phyloP scores from a whole-genome alignment of 2,888 invertebrate species.

The Tortrix viridana region DNA sequence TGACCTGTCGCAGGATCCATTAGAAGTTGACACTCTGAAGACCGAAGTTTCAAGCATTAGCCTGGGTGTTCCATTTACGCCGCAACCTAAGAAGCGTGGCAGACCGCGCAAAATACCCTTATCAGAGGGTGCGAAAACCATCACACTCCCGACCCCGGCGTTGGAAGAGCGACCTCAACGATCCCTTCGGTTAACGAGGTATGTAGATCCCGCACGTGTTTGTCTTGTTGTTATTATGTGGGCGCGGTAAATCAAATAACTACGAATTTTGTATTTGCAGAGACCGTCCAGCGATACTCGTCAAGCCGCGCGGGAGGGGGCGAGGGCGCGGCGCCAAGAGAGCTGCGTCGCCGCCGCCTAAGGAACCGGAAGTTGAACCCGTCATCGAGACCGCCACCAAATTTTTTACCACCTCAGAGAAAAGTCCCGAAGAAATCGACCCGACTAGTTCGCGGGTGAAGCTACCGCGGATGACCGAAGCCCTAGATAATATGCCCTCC shows the following conservation, averaged over 20 bases:
- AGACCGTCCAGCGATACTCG: constrained; percentile 69
- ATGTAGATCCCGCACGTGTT: constrained; percentile 37
- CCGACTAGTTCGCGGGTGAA: constrained; percentile 77
- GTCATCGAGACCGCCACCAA: constrained; percentile 48
- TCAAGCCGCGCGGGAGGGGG: constrained; percentile 68
- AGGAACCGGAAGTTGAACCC: constrained; percentile 46
- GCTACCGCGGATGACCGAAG: constrained; percentile 77
- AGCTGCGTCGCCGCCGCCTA: constrained; percentile 41
- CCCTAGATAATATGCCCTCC: constrained; percentile 71
- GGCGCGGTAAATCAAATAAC: not conserved
- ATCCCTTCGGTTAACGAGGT: constrained; percentile 76
- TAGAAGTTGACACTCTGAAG: constrained; percentile 66
- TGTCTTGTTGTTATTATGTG: too few species aligned
- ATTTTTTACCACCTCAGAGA: constrained; percentile 48
- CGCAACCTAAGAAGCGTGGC: constrained; percentile 77
- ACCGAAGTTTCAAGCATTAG: constrained; percentile 48
- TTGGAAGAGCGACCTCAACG: constrained; percentile 78
- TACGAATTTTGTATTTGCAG: constrained; percentile 52
- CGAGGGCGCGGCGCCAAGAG: constrained; percentile 66
- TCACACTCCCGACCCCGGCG: constrained; percentile 66
- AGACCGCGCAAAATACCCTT: constrained; percentile 75
- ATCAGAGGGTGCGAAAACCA: constrained; percentile 62
- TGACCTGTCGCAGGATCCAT: constrained; percentile 75
- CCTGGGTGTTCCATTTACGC: constrained; percentile 61
- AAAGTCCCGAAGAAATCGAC: constrained; percentile 58